Evolutionary conservation across 2,888 invertebrate species (phyloP), one percentile per base, ranked within the genome.

Genomic region (Tenodera sinensis): DNA sequence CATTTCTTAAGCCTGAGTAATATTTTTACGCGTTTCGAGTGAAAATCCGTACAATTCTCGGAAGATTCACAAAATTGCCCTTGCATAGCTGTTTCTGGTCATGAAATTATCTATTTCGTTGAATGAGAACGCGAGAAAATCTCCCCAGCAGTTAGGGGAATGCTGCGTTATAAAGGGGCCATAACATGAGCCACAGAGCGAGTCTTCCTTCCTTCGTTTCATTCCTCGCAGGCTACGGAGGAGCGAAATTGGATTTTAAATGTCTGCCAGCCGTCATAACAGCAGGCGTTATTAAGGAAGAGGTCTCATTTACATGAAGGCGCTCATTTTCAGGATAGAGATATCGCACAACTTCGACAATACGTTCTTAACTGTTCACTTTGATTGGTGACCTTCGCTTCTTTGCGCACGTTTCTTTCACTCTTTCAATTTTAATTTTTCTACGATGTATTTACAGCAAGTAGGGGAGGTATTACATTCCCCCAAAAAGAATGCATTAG

Each of bases 261-360:
- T 87, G 87, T 87, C 83, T 87, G 87, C 83, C n/a, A 83, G 30
- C 87, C 87, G 87, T 87, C 87, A 87, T 87, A 87, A 87, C 87
- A 87, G 28, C 34, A 87, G 34, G 81, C 34, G 81, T 87, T 87
- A 87, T 87, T 87, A 87, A 87, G 83, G 82, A 87, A 83, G 87
- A 87, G 30, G 71, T 86, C 87, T 87, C 82, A 87, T 87, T 87
- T 87, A 28, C 87, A 87, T 87, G 34, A 30, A 42, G 4, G 25
- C 15, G 20, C 54, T 20, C 54, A 54, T 54, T 54, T 15, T 54
- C 54, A 47, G 3, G 4, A 8, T 34, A 4, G 4, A 8, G 8
- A 34, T 34, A 34, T 34, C 34, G 34, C 42, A 42, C 34, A 34
- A 34, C 6, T 34, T 34, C 34, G 34, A 34, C 34, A 34, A 34